Conservation (phyloP, 1,140 invertebrate genomes). For the Euglossa dilemma region DNA sequence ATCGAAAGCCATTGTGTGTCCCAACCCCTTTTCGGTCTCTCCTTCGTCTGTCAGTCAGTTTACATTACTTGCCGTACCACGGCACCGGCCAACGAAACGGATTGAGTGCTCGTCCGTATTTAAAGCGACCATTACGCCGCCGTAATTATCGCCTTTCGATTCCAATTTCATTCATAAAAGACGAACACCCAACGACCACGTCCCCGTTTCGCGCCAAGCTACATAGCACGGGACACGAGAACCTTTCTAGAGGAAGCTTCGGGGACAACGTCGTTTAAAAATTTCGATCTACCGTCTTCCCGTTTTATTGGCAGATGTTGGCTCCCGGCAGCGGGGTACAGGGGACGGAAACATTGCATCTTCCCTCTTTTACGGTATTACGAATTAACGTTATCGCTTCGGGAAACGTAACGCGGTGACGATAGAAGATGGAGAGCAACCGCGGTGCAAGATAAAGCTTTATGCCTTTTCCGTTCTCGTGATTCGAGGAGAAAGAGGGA, state of each 20-base stretch:
- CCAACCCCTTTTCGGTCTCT: constrained; percentile 62
- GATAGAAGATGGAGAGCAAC: neutral
- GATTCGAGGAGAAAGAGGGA: too few relatives aligned
- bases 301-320: neutral
- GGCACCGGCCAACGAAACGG: constrained; percentile 26
- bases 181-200: constrained; percentile 6
- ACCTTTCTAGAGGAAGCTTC: neutral
- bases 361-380: neutral
- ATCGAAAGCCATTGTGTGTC: constrained; percentile 76
- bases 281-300: neutral
- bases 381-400: neutral
- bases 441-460: neutral
- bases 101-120: constrained; percentile 65
- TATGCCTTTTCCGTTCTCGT: neutral
- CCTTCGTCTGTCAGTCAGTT: constrained; percentile 74
- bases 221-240: too few relatives aligned
- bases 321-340: neutral
- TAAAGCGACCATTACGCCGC: constrained; percentile 73
- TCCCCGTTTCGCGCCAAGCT: neutral
- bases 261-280: constrained; percentile 24
- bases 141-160: constrained; percentile 77
- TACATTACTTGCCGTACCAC: constrained; percentile 71
- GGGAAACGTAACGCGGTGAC: neutral
- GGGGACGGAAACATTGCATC: too few relatives aligned
- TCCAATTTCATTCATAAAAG: constrained; percentile 69